Conservation (phyloP, 2,797 vertebrate species). For the Chelidonichthys spinosus region DNA sequence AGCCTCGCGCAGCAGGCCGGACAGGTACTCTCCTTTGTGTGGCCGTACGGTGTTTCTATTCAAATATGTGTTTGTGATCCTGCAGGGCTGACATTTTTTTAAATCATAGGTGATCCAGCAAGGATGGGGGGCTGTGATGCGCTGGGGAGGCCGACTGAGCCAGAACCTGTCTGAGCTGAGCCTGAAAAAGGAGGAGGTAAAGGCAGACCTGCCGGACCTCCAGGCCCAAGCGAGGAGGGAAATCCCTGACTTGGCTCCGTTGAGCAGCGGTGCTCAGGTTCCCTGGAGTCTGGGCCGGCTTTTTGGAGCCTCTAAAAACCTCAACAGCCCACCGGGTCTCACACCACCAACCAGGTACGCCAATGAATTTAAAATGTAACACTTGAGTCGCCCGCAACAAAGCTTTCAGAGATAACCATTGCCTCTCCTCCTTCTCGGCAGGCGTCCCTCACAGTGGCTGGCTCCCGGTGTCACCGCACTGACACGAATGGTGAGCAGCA, state of each 20-base stretch:
- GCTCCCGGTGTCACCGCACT: slow-evolving; percentile 84
- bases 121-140: slow-evolving; percentile 87
- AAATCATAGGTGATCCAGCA: slow-evolving; percentile 85
- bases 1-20: slow-evolving; percentile 83
- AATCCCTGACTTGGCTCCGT: slow-evolving; percentile 56
- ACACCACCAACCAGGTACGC: slow-evolving; percentile 76
- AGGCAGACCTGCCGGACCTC: slow-evolving; percentile 17
- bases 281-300: slow-evolving; percentile 79
- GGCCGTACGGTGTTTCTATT: background rate
- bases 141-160: slow-evolving; percentile 87
- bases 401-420: too few relatives aligned
- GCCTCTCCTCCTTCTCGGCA: slow-evolving; percentile 53
- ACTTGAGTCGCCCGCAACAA: too few relatives aligned
- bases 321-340: slow-evolving; percentile 47
- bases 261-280: slow-evolving; percentile 55
- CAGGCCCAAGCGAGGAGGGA: slow-evolving; percentile 55
- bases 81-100: slow-evolving; percentile 4
- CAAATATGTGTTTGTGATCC: background rate
- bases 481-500: slow-evolving; percentile 81
- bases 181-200: slow-evolving; percentile 64
- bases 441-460: slow-evolving; percentile 95
- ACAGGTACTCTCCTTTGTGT: slow-evolving; percentile 68
- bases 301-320: slow-evolving; percentile 79
- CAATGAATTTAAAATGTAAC: background rate
- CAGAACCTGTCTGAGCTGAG: slow-evolving; percentile 83